Conservation (phyloP, 2,888 invertebrate species). For the Lucinisca nassula region DNA sequence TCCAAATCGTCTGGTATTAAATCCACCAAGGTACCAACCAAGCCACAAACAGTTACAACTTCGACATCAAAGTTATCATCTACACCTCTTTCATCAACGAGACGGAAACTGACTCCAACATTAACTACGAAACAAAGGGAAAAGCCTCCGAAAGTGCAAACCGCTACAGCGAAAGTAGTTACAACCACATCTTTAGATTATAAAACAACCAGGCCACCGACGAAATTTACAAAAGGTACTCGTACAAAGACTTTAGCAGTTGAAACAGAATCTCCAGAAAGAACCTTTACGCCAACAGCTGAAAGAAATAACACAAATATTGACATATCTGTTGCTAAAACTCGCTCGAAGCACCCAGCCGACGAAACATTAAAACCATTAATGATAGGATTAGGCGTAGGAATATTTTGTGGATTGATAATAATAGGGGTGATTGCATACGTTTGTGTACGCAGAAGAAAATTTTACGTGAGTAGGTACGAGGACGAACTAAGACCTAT, state of each 20-base stretch:
- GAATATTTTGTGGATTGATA: slow-evolving; percentile 69
- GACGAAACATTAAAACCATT: slow-evolving; percentile 70
- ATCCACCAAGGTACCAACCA: not conserved
- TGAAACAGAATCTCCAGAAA: not conserved
- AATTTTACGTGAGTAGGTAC: slow-evolving; percentile 62
- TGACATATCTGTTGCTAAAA: slow-evolving; percentile 17
- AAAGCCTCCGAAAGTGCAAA: no score
- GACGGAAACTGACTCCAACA: no score
- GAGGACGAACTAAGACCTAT: slow-evolving; percentile 68
- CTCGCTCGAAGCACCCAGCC: slow-evolving; percentile 48
- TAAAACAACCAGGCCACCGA: no score
- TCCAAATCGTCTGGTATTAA: not conserved
- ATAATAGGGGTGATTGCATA: slow-evolving; percentile 68
- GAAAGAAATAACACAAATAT: slow-evolving; percentile 8
- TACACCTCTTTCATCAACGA: not conserved
- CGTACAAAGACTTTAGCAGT: not conserved
- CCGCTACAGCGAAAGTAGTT: no score
- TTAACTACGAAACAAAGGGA: no score
- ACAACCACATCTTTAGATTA: no score
- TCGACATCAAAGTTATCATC: not conserved
- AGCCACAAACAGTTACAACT: not conserved
- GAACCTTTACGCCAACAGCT: not conserved
- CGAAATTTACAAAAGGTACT: not conserved
- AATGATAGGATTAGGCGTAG: slow-evolving; percentile 74
- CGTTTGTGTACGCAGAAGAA: slow-evolving; percentile 64